Evolutionary conservation across 1,140 invertebrate genomes (phyloP).

Genomic region (Neoseiulus cucumeris): DNA sequence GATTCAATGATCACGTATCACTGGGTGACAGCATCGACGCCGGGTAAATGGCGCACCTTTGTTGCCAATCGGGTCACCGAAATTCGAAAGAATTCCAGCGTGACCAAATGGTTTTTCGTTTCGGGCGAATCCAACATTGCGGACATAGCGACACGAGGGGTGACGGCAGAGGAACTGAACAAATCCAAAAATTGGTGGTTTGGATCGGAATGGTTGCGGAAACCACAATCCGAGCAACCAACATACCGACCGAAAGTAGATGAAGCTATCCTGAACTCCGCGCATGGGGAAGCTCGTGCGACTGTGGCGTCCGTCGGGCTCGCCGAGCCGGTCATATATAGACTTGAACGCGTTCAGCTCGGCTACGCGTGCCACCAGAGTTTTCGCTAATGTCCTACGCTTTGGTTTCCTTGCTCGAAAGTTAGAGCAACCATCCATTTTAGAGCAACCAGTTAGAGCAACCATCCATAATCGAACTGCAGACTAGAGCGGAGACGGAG

Average conservation of each 20-base stretch:
- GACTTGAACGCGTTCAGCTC: not conserved
- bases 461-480: no score
- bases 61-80: not conserved
- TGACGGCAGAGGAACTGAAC: not conserved
- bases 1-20: not conserved
- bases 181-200: not conserved
- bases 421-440: no score
- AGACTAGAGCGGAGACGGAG: no score
- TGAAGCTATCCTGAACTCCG: not conserved
- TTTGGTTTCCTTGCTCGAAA: no score
- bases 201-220: not conserved
- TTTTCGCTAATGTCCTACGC: not conserved
- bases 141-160: not conserved
- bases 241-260: no score
- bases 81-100: not conserved
- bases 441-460: no score
- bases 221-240: no score
- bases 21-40: not conserved
- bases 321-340: not conserved
- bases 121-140: not conserved
- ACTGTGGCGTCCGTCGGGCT: not conserved
- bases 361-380: not conserved
- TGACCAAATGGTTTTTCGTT: not conserved
- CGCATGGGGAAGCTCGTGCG: not conserved
- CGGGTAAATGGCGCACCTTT: no score